phyloP scores from a whole-genome alignment of 2,113 vertebrate species.

The Trematomus loennbergii region DNA sequence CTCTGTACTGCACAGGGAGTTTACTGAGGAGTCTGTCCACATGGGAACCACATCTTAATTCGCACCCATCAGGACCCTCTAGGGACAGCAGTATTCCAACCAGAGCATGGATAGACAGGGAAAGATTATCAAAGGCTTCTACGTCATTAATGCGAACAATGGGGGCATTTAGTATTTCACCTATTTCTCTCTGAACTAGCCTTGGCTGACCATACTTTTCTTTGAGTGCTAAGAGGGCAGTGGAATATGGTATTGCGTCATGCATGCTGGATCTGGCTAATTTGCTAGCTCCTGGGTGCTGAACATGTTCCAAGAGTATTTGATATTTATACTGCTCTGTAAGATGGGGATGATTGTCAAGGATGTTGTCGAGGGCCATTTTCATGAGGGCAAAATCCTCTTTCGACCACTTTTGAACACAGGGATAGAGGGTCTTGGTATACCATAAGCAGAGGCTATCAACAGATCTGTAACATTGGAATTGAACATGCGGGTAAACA shows the following conservation, averaged over 20 bases:
- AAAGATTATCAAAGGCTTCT: not conserved
- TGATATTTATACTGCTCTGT: slow-evolving; percentile 4
- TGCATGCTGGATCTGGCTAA: not conserved
- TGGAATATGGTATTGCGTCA: not conserved
- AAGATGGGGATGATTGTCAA: not conserved
- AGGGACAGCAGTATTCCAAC: slow-evolving; percentile 4
- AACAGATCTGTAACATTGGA: not conserved
- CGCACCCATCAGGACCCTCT: not conserved
- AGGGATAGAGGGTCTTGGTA: not conserved
- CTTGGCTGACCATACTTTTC: slow-evolving; percentile 21
- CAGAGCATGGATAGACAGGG: not conserved
- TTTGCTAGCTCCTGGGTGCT: not conserved
- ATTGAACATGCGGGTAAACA: not conserved
- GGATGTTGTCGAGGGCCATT: not conserved
- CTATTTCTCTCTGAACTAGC: slow-evolving; percentile 8
- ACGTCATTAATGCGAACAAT: not conserved
- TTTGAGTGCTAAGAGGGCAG: not conserved
- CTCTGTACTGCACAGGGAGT: not conserved
- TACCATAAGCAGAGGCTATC: not conserved
- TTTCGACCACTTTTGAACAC: too few species aligned
- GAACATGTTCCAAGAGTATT: slow-evolving; percentile 4
- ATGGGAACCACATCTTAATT: not conserved
- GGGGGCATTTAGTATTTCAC: not conserved
- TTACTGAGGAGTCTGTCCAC: slow-evolving; percentile 9
- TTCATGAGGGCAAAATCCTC: not conserved